These are phyloP conservation scores for Volucella bombylans DNA, from an alignment of 2,888 invertebrate genomes.

Conservation along the genomic window DNA sequence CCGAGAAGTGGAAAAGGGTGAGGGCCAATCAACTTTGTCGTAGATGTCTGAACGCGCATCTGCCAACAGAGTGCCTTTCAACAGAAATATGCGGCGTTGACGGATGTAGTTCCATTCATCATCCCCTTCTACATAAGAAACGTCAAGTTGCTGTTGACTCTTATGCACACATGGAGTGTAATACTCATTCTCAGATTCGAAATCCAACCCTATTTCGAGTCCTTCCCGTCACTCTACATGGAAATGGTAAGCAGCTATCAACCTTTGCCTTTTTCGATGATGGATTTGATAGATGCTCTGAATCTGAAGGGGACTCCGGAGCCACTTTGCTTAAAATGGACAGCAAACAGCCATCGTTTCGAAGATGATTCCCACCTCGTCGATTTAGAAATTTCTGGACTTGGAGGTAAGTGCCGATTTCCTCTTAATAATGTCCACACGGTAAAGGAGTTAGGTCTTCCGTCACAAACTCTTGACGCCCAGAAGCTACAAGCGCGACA, in stretches of 20 bases:
- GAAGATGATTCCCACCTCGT: constrained; percentile 52
- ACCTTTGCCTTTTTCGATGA: constrained; percentile 68
- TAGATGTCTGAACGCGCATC: constrained; percentile 40
- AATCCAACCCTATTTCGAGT: constrained; percentile 46
- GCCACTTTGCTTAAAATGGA: constrained; percentile 59
- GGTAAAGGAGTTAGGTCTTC: constrained; percentile 1
- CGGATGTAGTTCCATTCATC: constrained; percentile 30
- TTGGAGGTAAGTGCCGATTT: constrained; percentile 4
- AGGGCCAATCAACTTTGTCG: constrained; percentile 50
- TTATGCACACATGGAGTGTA: not conserved
- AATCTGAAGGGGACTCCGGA: constrained; percentile 47
- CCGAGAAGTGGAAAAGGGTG: no score
- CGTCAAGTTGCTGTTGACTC: not conserved
- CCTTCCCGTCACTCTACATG: constrained; percentile 54
- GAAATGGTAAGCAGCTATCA: constrained; percentile 30
- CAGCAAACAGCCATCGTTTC: constrained; percentile 39
- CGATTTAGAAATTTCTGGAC: constrained; percentile 47
- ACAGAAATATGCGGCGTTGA: constrained; percentile 40
- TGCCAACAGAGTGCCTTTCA: constrained; percentile 20
- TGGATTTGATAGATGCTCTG: constrained; percentile 40
- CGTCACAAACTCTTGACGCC: no score
- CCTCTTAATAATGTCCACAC: not conserved
- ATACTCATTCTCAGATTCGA: not conserved
- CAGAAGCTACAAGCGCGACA: no score
- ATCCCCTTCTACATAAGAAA: constrained; percentile 54